Base-by-base conservation (phyloP, 2,888 invertebrate genomes). In the Hydrotaea diabolus region DNA sequence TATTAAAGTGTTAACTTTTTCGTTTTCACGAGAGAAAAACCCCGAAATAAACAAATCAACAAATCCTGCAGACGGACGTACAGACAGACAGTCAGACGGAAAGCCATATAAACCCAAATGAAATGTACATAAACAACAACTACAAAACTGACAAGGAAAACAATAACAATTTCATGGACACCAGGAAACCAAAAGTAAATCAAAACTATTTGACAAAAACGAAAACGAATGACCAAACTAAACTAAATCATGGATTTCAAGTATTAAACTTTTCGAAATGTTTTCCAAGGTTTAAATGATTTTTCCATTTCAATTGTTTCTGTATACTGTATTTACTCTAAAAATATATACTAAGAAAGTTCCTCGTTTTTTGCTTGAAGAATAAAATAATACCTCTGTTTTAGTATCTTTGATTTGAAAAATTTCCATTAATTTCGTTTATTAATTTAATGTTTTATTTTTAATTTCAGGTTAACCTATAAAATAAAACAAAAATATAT, bases 381-480 rank as follows among this genome's bases (percentile, higher is more conserved):
- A 64, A 43, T 19, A 62, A 59, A 43, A 17, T 43, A 31, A 23
- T 21, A 59, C 59, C 64, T 73, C 36, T 49, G 8, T 49, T 77
- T 77, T 15, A 46, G 7, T 59, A 59, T 74, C n/a, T 21, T 73
- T 43, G 13, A 8, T 26, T 59, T 49, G 19, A 23, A n/a, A 19
- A 74, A 39, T 23, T 64, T 43, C n/a, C 36, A 19, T 69, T 66
- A 49, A 57, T 62, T 73, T 79, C 31, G 15, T 59, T 57, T 36
- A 62, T 77, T 75, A 76, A 11, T 36, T 75, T 31, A 17, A 53
- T 64, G 69, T 64, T 69, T 77, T 79, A 46, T 77, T 31, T 77
- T 66, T 78, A 77, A 73, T 86, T 86, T 78, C 84, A 86, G 84
- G 78, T 86, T 84, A 80, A 80, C 57, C 53, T 84, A 31, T 31